These are phyloP conservation scores for Rallus limicola DNA, from an alignment of 2,113 vertebrate genomes.

Conservation along the genomic window DNA sequence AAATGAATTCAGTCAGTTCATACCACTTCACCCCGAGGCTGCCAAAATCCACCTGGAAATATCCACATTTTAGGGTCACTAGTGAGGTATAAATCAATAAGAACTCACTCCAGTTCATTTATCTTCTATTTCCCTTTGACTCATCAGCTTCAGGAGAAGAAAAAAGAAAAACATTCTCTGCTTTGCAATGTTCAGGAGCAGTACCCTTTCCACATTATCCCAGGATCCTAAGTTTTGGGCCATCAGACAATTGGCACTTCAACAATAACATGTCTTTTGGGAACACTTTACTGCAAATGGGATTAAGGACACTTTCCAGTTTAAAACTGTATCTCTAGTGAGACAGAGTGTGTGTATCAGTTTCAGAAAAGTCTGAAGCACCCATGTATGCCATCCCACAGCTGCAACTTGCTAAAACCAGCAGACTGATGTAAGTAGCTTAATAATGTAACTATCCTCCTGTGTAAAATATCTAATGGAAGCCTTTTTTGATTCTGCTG, in stretches of 20 bases:
- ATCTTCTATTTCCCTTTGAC: conserved; percentile 69
- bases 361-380: neutral
- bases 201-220: conserved; percentile 15
- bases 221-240: conserved; percentile 20
- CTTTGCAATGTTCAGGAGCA: conserved; percentile 13
- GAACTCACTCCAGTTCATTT: conserved; percentile 58
- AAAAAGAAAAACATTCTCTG: neutral
- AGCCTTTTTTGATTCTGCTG: neutral
- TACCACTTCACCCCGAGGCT: neutral
- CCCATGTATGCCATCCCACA: neutral
- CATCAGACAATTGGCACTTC: conserved; percentile 35
- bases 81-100: conserved; percentile 70
- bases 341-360: neutral
- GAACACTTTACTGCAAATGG: neutral
- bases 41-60: conserved; percentile 31
- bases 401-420: neutral
- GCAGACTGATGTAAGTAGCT: neutral
- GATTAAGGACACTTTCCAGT: neutral
- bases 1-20: neutral
- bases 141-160: neutral
- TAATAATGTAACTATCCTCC: neutral
- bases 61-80: conserved; percentile 49
- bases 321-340: neutral
- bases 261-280: conserved; percentile 11
- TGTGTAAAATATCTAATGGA: neutral